These are phyloP conservation scores for Champsocephalus esox DNA, from an alignment of 2,797 vertebrate species.

Conservation along the genomic window DNA sequence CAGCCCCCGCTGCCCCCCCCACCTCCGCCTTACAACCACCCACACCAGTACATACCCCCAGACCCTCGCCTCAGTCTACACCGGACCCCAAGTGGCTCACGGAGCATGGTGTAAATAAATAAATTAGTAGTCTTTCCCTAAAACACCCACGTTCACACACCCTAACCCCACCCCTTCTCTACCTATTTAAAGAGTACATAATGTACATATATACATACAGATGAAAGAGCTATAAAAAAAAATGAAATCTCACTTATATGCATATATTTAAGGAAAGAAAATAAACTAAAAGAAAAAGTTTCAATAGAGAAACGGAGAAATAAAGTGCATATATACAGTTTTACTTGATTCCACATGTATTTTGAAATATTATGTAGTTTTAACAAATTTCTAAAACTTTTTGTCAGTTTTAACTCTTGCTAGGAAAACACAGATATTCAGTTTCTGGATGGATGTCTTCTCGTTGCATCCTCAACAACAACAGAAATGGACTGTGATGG, in stretches of 20 bases:
- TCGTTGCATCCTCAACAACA: conserved; percentile 47
- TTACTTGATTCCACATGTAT: conserved; percentile 83
- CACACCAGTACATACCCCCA: conserved; percentile 94
- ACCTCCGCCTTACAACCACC: conserved; percentile 96
- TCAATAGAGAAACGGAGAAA: conserved; percentile 72
- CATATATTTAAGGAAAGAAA: conserved; percentile 82
- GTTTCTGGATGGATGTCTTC: conserved; percentile 58
- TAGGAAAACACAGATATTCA: conserved; percentile 53
- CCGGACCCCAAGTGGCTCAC: conserved; percentile 93
- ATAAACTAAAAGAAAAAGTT: conserved; percentile 59
- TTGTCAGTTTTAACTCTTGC: conserved; percentile 80
- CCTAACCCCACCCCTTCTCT: conserved; percentile 34
- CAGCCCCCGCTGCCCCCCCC: conserved; percentile 96
- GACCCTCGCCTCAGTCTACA: conserved; percentile 91
- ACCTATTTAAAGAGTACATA: conserved; percentile 72
- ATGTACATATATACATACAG: conserved; percentile 85
- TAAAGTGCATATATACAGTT: conserved; percentile 71
- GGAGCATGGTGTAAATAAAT: conserved; percentile 91
- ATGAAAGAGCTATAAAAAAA: conserved; percentile 77
- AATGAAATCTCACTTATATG: conserved; percentile 79
- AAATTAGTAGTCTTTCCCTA: conserved; percentile 36
- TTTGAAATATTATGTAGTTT: conserved; percentile 87
- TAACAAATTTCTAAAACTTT: conserved; percentile 86
- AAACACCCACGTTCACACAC: conserved; percentile 35
- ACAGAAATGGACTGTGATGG: conserved; percentile 38